These are phyloP conservation scores for Formica exsecta DNA, from an alignment of 1,140 invertebrate genomes.

Conservation along the genomic window DNA sequence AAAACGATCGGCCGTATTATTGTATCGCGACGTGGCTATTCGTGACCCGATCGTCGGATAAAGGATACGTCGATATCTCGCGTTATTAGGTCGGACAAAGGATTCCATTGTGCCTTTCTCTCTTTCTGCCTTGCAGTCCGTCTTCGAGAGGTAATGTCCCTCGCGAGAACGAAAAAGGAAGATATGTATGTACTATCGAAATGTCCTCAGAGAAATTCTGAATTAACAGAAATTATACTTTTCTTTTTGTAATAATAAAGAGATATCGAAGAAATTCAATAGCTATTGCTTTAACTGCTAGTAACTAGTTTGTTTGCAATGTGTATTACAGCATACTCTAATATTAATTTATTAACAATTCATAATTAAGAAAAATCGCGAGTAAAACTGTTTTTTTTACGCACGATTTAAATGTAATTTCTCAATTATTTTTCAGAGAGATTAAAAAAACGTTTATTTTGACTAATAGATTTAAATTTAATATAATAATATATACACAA, in stretches of 20 bases:
- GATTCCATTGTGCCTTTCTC: slow-evolving; percentile 69
- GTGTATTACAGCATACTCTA: background rate
- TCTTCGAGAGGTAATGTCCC: slow-evolving; percentile 63
- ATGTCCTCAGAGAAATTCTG: slow-evolving; percentile 32
- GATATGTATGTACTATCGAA: slow-evolving; percentile 5
- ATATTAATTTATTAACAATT: background rate
- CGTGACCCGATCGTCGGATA: slow-evolving; percentile 73
- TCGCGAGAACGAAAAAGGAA: slow-evolving; percentile 50
- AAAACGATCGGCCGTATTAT: slow-evolving; percentile 74
- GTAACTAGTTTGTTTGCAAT: background rate
- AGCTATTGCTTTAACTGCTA: background rate
- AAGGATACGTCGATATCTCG: slow-evolving; percentile 69
- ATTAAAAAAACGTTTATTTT: no score
- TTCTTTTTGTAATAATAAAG: background rate
- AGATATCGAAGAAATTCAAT: background rate
- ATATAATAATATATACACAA: no score
- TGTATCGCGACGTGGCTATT: slow-evolving; percentile 74
- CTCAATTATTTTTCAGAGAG: no score
- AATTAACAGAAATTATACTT: background rate
- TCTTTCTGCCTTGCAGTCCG: slow-evolving; percentile 50
- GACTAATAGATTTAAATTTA: no score
- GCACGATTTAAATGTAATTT: no score
- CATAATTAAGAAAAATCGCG: background rate
- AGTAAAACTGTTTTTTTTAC: background rate
- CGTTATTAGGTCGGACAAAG: slow-evolving; percentile 77